A percentile compares a stretch with the other conserved stretches of the same genome.
Conservation (phyloP, 2,797 vertebrate species). For the Thamnophis elegans region DNA sequence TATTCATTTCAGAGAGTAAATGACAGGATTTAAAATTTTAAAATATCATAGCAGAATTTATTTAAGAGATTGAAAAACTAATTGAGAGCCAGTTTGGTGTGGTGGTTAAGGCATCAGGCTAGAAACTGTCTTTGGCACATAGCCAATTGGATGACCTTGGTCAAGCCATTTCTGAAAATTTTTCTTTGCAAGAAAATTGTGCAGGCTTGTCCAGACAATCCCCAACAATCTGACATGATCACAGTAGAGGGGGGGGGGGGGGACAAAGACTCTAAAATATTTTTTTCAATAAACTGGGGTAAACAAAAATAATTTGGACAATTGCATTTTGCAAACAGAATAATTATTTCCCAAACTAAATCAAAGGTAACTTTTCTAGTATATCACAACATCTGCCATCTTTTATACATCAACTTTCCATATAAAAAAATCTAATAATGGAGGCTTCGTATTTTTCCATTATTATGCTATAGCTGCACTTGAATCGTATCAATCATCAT, state of each 20-base stretch:
- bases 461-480: too few relatives aligned
- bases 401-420: not conserved
- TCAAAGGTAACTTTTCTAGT: not conserved
- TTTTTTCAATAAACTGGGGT: not conserved
- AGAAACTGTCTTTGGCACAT: not conserved
- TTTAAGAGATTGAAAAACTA: not conserved
- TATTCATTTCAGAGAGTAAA: not conserved
- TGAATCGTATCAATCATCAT: too few relatives aligned
- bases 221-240: not conserved
- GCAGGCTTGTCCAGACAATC: not conserved
- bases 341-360: not conserved
- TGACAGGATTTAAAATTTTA: not conserved
- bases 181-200: not conserved
- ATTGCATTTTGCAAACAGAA: not conserved
- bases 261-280: not conserved
- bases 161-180: not conserved
- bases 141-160: not conserved
- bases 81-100: not conserved
- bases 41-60: not conserved
- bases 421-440: not conserved
- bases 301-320: not conserved
- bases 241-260: not conserved
- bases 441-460: too few relatives aligned
- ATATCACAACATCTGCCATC: not conserved
- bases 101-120: not conserved